Evolutionary conservation across 2,888 invertebrate genomes (phyloP), one percentile per base, ranked within the genome.

Genomic region (Sceliomorpha sp.): DNA sequence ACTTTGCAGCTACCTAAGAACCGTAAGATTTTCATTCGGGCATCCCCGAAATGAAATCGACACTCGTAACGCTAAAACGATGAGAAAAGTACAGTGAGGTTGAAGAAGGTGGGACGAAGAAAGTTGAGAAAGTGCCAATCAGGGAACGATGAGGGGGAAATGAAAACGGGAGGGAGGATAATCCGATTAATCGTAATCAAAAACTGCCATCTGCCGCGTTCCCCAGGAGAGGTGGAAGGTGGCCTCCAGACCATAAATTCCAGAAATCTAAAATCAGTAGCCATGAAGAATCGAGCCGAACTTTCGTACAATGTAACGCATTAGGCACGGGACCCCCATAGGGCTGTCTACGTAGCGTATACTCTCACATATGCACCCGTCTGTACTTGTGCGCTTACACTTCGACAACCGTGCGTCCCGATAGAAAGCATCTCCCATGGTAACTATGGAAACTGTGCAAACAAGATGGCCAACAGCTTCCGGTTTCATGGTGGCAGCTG

Each of bases 401-500:
- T 8, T 27, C 24, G 17, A 29, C 36, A 37, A 58, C 56, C 67
- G 72, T 76, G 74, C 77, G 73, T 77, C 76, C 73, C 76, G 73
- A 48, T 71, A 74, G 78, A 83, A 86, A 83, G 82, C 80, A 83
- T 85, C 84, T 83, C 80, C 77, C 80, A 79, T 79, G 79, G 87
- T 83, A 80, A 77, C 85, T 80, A 83, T 87, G 77, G 85, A 84
- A 86, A 87, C 87, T 86, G 87, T 86, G 83, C 87, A 88, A 86
- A 88, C 87, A 88, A 87, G 78, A 88, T 87, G 87, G 86, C 85
- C 79, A 86, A n/a, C 79, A 81, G 86, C 86, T 87, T 87, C 87
- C 87, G 86, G 86, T 87, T 87, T 83, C 79, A 74, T 77, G 58
- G 67, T 78, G 74, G 83, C 87, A 86, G 87, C 87, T 86, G 87